Percentiles rank a stretch among this genome's conserved stretches.
Evolutionary conservation across 2,113 vertebrate species (phyloP).

Genomic region (Fregata magnificens): DNA sequence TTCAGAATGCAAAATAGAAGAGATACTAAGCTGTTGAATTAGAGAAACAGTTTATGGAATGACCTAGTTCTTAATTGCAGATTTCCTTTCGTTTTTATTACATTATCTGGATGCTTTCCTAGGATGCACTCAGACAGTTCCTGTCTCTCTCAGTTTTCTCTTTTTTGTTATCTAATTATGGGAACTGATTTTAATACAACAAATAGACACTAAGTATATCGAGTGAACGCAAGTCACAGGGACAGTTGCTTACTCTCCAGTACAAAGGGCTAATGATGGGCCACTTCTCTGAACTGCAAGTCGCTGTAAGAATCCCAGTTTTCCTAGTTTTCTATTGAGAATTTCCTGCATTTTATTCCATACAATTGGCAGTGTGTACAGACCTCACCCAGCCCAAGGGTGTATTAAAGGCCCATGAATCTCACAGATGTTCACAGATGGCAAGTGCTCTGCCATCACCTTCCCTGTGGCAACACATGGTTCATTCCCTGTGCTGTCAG

Average conservation of each 20-base stretch:
- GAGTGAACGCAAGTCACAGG: background rate
- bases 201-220: background rate
- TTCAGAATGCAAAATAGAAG: background rate
- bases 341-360: background rate
- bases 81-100: constrained; percentile 21
- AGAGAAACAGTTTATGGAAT: background rate
- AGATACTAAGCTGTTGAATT: background rate
- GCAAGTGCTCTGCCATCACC: background rate
- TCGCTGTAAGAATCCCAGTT: background rate
- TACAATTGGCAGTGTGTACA: background rate
- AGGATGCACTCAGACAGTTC: background rate
- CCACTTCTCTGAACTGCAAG: background rate
- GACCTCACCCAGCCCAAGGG: background rate
- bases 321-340: background rate
- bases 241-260: background rate
- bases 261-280: background rate
- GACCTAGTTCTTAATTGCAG: background rate
- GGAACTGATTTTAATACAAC: background rate
- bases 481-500: background rate
- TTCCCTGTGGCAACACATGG: background rate
- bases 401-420: background rate
- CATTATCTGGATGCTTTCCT: background rate
- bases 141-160: background rate
- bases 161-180: background rate
- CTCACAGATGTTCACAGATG: background rate